Base-by-base conservation (phyloP, 2,113 vertebrate species). In the Microtus pennsylvanicus region DNA sequence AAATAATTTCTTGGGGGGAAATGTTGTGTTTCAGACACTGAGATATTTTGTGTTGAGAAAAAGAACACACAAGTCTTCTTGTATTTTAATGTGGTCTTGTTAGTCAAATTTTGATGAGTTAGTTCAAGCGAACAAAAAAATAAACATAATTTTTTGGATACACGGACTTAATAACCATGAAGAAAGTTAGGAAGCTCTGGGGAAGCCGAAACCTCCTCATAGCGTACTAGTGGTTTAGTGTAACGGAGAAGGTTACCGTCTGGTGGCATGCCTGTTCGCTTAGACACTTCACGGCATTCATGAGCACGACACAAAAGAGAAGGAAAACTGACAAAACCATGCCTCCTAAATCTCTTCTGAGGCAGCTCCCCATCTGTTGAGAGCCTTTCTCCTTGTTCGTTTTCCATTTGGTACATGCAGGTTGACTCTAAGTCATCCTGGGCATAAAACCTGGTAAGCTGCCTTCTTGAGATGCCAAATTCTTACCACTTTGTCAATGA, bases 1-100 rank as follows among this genome's bases (percentile, higher is more conserved):
- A 97, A 87, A 91, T 95, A 86, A 92, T 97, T 96, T 97, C 91
- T 96, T 92, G 33, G 61, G 72, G 72, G 72, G 87, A 93, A 96
- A 95, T 88, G 95, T 10, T 70, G 38, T 92, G 58, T 92, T 96
- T 95, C 80, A 19, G 35, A 81, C 94, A 88, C 94, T 90, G 91
- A 91, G 87, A 88, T 93, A 78, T 86, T 94, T 96, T 90, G n/a
- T 70, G n/a, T 42, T 93, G 78, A 35, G 63, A 82, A 96, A 96
- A 93, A 52, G 47, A 97, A 94, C 52, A 87, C 45, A 92, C 7
- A 65, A 63, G 33, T 0, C 30, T 87, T 96, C 67, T 95, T 93
- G 90, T 42, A 77, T 96, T 95, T 96, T 96, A 87, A 92, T 95
- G 65, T 58, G 17, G 28, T 89, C 21, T 47, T 76, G 5, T 65